Base-by-base conservation (phyloP, 2,888 invertebrate genomes). In the Ophonus ardosiacus region DNA sequence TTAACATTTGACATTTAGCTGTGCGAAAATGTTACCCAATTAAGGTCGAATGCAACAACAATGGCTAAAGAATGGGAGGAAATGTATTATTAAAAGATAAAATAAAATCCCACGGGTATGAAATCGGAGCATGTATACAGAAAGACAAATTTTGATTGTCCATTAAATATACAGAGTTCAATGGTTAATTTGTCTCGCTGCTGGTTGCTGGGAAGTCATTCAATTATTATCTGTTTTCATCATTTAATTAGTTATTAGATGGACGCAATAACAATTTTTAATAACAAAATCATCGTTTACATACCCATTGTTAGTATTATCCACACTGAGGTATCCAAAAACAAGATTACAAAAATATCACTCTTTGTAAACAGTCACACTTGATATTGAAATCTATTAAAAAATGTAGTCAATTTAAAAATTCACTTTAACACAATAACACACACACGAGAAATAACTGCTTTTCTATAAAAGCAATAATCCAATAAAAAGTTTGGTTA, bases 1-100 rank as follows among this genome's bases (percentile, higher is more conserved):
- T 15, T 51, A 71, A 59, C 80, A 59, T 80, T 80, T 80, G 80
- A 80, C 80, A 80, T 80, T 80, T 80, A 80, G 18, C 38, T 17
- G 80, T 80, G 57, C 61, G 80, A 80, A 61, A 63, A 80, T 80
- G 80, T 80, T 80, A 80, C 24, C 59, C 80, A 80, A 80, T 80
- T 80, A 80, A 80, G 80, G 80, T 80, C 61, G 80, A 63, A 80
- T 61, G 18, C 15, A 78, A 78, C 61, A 80, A 80, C 80, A 80
- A 63, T 79, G 40, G 61, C 59, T 61, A 38, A 59, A 79, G 79
- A 80, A 40, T 80, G 15, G 17, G 40, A 80, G 80, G 78, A 78
- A 80, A 80, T 80, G 80, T 80, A 80, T 80, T 80, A 80, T 80
- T 80, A 80, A 61, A 59, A 80, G 56, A 78, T 78, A 40, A 38